Percentiles rank a stretch among this genome's conserved stretches.
phyloP scores from a whole-genome alignment of 37 sponge, comb jelly and placozoan species.

The Sycon ciliatum region DNA sequence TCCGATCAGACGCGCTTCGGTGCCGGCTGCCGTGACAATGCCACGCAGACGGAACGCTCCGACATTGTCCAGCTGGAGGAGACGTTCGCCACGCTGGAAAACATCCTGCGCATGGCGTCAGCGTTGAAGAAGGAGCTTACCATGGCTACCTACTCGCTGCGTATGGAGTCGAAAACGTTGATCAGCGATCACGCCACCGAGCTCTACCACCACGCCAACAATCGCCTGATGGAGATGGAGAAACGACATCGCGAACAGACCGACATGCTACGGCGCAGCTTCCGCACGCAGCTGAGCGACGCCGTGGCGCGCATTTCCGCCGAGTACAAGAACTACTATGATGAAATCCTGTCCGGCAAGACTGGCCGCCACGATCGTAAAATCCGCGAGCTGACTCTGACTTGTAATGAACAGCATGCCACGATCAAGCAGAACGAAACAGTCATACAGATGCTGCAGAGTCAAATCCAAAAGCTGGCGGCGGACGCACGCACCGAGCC shows the following conservation, averaged over 20 bases:
- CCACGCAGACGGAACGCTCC: conserved; percentile 15
- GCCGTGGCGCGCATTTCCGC: not conserved
- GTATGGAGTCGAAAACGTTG: conserved; percentile 5
- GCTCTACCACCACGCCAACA: too few relatives aligned
- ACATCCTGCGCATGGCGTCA: too few relatives aligned
- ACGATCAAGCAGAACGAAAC: not conserved
- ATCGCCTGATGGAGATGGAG: too few relatives aligned
- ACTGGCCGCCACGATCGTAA: not conserved
- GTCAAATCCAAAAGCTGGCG: not conserved
- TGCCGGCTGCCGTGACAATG: not conserved
- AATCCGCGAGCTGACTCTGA: too few relatives aligned
- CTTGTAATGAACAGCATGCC: not conserved
- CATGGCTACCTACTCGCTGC: conserved; percentile 63
- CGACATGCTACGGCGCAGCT: not conserved
- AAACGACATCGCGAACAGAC: too few relatives aligned
- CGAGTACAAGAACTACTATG: conserved; percentile 12
- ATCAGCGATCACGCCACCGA: too few relatives aligned
- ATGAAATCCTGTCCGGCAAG: not conserved
- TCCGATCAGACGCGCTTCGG: not conserved
- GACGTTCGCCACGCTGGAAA: not conserved
- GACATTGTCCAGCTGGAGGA: not conserved
- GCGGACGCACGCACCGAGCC: too few relatives aligned
- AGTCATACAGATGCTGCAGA: conserved; percentile 15
- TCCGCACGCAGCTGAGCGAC: not conserved
- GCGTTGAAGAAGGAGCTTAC: too few relatives aligned